These are phyloP conservation scores for Zoroaster sp. DNA, from an alignment of 53 echinoderm and acorn worm species.

Conservation along the genomic window DNA sequence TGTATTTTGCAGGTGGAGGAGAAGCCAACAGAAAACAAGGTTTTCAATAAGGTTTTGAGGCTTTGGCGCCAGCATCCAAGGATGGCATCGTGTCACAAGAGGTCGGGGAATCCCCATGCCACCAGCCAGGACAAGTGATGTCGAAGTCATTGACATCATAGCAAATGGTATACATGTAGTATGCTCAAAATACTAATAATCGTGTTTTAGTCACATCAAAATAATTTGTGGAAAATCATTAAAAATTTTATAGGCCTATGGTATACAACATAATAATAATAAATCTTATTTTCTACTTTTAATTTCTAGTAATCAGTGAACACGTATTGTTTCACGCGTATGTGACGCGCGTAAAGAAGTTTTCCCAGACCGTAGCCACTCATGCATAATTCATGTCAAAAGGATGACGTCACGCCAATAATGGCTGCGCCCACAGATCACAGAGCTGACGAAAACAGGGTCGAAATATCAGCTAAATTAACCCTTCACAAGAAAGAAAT, in stretches of 20 bases:
- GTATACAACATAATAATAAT: neutral
- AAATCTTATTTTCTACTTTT: neutral
- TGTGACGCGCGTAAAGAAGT: neutral
- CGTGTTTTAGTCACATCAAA: neutral
- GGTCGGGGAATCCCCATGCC: constrained; percentile 13
- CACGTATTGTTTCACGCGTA: too few species aligned
- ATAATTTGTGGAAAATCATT: neutral
- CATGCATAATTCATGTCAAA: too few species aligned
- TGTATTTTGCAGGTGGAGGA: constrained; percentile 10
- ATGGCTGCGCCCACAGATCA: too few species aligned
- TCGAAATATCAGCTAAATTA: too few species aligned
- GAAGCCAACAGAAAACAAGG: neutral
- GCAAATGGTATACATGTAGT: constrained; percentile 7
- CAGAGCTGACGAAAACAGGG: too few species aligned
- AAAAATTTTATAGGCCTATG: neutral
- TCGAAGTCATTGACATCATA: neutral
- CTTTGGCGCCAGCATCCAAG: neutral
- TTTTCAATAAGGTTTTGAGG: neutral
- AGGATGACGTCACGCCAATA: too few species aligned
- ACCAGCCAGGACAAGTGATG: neutral
- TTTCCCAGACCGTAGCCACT: neutral
- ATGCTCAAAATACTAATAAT: neutral
- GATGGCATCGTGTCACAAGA: neutral
- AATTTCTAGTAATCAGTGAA: neutral
- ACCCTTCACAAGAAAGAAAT: too few species aligned